Percentiles rank a stretch among this genome's conserved stretches.
Evolutionary conservation across 2,888 invertebrate genomes (phyloP).

Genomic region (Drosophila trichaetosa): DNA sequence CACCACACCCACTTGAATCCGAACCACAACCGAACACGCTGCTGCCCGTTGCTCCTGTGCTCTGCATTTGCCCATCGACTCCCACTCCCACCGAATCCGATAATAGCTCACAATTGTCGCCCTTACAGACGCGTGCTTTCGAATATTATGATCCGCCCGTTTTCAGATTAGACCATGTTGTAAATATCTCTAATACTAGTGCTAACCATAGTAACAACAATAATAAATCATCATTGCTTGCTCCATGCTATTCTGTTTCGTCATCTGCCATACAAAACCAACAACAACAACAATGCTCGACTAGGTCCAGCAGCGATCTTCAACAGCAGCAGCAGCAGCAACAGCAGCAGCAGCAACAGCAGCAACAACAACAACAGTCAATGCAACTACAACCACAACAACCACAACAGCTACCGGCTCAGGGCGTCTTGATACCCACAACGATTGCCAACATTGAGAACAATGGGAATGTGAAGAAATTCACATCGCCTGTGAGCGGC

Average conservation of each 20-base stretch:
- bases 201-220: conserved; percentile 81
- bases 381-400: conserved; percentile 63
- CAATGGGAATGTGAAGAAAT: conserved; percentile 64
- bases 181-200: conserved; percentile 72
- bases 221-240: conserved; percentile 85
- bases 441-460: conserved; percentile 49
- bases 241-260: conserved; percentile 82
- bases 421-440: conserved; percentile 64
- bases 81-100: conserved; percentile 83
- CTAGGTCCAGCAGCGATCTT: conserved; percentile 82
- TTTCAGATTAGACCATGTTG: conserved; percentile 65
- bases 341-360: conserved; percentile 75
- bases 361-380: conserved; percentile 72
- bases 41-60: conserved; percentile 70
- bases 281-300: conserved; percentile 69
- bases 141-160: conserved; percentile 48
- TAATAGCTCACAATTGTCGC: conserved; percentile 55
- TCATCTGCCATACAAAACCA: conserved; percentile 77
- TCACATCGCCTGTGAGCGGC: conserved; percentile 84
- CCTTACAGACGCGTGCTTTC: conserved; percentile 26
- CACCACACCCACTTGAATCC: conserved; percentile 3
- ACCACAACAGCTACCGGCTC: conserved; percentile 80
- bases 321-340: conserved; percentile 73
- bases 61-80: conserved; percentile 82
- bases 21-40: conserved; percentile 38